phyloP scores from a whole-genome alignment of 2,888 invertebrate genomes.

The Hofmannophila pseudospretella region DNA sequence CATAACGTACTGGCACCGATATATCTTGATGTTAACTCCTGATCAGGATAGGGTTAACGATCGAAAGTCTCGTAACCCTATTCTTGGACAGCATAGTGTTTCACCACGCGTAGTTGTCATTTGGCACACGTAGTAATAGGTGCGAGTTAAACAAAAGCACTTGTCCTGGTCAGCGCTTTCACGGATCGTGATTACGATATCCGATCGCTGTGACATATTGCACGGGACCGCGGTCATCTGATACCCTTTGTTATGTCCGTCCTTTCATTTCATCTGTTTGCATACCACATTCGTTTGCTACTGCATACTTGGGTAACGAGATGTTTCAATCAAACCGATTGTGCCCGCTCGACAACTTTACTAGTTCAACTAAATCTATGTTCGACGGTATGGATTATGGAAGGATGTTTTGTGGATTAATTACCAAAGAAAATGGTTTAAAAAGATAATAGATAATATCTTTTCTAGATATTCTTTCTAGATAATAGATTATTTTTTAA shows the following conservation, averaged over 20 bases:
- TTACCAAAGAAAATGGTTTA: too few species aligned
- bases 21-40: conserved; percentile 20
- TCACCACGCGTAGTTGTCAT: conserved; percentile 65
- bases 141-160: conserved; percentile 58
- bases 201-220: conserved; percentile 57
- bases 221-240: conserved; percentile 32
- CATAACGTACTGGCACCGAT: conserved; percentile 26
- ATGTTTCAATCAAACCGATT: too few species aligned
- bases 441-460: too few species aligned
- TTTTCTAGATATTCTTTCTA: too few species aligned
- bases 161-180: conserved; percentile 56
- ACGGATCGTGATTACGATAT: conserved; percentile 59
- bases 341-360: too few species aligned
- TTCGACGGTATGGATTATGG: too few species aligned
- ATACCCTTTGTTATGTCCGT: conserved; percentile 36
- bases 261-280: conserved; percentile 22
- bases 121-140: conserved; percentile 58
- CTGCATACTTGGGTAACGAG: too few species aligned
- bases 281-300: conserved; percentile 19
- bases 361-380: too few species aligned
- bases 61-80: conserved; percentile 54
- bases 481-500: too few species aligned
- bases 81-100: conserved; percentile 41
- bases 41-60: conserved; percentile 41
- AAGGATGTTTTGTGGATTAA: too few species aligned